These are phyloP conservation scores for Philhelius pedissequus DNA, from an alignment of 2,888 invertebrate species.

Conservation along the genomic window DNA sequence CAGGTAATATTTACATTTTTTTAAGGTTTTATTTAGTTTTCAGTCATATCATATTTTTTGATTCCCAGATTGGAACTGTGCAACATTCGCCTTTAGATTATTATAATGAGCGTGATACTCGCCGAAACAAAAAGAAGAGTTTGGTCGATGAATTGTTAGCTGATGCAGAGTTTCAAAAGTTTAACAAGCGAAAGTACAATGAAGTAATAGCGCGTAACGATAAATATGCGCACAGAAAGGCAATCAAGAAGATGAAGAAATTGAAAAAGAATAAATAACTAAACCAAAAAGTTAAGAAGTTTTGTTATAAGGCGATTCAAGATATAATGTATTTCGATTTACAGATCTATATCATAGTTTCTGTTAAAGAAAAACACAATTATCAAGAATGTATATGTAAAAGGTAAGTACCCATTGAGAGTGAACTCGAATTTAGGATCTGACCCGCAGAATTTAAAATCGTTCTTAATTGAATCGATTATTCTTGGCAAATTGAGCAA, in stretches of 20 bases:
- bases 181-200: constrained; percentile 89
- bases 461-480: too few species aligned
- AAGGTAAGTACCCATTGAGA: neutral
- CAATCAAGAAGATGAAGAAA: constrained; percentile 86
- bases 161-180: constrained; percentile 91
- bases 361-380: neutral
- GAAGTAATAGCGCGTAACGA: constrained; percentile 85
- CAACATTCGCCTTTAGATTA: constrained; percentile 93
- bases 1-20: too few species aligned
- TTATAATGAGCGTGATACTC: constrained; percentile 89
- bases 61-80: constrained; percentile 85
- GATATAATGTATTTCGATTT: neutral
- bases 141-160: constrained; percentile 96
- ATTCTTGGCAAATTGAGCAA: too few species aligned
- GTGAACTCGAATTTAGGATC: too few species aligned
- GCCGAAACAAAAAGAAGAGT: constrained; percentile 91
- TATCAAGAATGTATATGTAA: neutral
- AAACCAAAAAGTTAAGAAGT: neutral
- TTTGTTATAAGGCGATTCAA: neutral
- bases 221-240: constrained; percentile 85
- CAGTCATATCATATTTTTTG: neutral
- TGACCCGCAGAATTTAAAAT: too few species aligned
- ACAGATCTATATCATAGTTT: neutral
- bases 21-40: too few species aligned
- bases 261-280: constrained; percentile 75